Conservation (phyloP, 1,140 invertebrate genomes). For the Aphaenogaster ashmeadi region DNA sequence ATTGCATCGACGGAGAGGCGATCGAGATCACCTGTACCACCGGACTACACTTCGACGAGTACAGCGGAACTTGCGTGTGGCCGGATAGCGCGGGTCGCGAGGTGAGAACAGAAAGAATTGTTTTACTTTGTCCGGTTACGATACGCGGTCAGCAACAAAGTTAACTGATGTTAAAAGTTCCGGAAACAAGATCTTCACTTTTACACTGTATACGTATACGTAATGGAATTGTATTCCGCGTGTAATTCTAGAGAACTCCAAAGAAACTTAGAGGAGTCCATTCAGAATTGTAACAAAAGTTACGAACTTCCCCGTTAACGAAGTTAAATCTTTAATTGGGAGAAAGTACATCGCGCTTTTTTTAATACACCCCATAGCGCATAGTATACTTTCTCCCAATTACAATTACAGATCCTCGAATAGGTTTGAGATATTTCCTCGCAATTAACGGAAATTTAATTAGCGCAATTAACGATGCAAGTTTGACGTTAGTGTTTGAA, state of each 20-base stretch:
- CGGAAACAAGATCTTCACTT: background rate
- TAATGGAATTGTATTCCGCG: background rate
- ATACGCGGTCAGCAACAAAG: background rate
- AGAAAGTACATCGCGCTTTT: constrained; percentile 53
- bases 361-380: constrained; percentile 15
- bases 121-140: background rate
- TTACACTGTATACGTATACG: background rate
- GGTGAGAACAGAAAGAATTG: constrained; percentile 82
- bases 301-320: background rate
- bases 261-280: background rate
- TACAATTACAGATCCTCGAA: constrained; percentile 24
- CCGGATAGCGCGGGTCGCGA: constrained; percentile 93
- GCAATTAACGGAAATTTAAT: constrained; percentile 27
- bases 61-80: constrained; percentile 95
- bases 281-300: constrained; percentile 10
- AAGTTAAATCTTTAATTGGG: constrained; percentile 46
- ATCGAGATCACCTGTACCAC: constrained; percentile 94
- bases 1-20: constrained; percentile 95
- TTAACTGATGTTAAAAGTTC: constrained; percentile 14
- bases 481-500: background rate
- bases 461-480: constrained; percentile 1
- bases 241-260: background rate
- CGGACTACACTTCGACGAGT: constrained; percentile 96
- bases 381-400: constrained; percentile 36
- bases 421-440: constrained; percentile 18